A percentile compares a stretch with the other conserved stretches of the same genome.
phyloP scores from a whole-genome alignment of 2,888 invertebrate species.

The Peribatodes rhomboidaria region DNA sequence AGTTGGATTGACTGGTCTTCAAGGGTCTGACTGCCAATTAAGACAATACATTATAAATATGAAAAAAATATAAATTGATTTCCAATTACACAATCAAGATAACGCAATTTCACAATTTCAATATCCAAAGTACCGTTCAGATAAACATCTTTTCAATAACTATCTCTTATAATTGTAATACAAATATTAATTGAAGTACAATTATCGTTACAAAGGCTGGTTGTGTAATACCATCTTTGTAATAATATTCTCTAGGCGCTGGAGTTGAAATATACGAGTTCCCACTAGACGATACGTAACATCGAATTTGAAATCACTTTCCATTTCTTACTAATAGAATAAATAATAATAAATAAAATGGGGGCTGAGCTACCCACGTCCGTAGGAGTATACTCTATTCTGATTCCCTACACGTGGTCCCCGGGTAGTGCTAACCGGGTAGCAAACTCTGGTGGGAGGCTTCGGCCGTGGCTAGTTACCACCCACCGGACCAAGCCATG shows the following conservation, averaged over 20 bases:
- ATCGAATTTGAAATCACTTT: background rate
- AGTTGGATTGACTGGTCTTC: no score
- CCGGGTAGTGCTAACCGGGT: no score
- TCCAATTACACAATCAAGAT: background rate
- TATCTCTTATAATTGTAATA: slow-evolving; percentile 26
- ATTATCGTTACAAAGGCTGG: slow-evolving; percentile 25
- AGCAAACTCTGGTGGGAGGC: no score
- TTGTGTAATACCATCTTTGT: slow-evolving; percentile 23
- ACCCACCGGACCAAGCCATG: no score
- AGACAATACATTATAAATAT: no score
- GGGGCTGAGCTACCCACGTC: no score
- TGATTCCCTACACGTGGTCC: no score
- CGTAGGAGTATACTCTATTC: no score
- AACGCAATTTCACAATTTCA: background rate
- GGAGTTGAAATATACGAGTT: slow-evolving; percentile 9
- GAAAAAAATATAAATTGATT: background rate
- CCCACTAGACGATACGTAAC: slow-evolving; percentile 18
- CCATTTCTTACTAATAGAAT: background rate
- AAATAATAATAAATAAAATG: no score
- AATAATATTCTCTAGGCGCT: slow-evolving; percentile 25
- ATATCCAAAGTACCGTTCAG: background rate
- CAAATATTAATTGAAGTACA: slow-evolving; percentile 28
- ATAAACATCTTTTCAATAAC: slow-evolving; percentile 35
- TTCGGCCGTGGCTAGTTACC: no score
- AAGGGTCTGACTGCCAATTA: no score